These are phyloP conservation scores for Crematogaster levior DNA, from an alignment of 2,888 invertebrate genomes.

Conservation along the genomic window DNA sequence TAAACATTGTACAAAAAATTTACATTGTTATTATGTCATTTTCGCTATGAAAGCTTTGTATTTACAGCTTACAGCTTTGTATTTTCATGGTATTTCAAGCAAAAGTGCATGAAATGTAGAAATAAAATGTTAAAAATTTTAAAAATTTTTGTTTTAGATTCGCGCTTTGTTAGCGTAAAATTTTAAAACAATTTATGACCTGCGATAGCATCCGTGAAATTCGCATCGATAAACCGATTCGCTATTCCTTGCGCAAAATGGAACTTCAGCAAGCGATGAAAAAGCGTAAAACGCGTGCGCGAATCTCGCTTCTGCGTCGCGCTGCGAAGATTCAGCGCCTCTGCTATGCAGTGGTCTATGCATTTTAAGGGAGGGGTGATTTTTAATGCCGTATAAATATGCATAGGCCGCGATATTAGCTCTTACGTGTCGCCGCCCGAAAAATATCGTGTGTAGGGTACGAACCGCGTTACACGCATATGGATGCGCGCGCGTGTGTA, in stretches of 20 bases:
- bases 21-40: too few relatives aligned
- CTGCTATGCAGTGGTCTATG: conserved; percentile 81
- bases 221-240: conserved; percentile 21
- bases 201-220: conserved; percentile 11
- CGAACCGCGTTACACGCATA: conserved; percentile 36
- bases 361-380: conserved; percentile 84
- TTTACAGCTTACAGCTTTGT: too few relatives aligned
- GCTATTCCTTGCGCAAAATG: conserved; percentile 27
- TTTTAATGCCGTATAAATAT: conserved; percentile 86
- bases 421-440: conserved; percentile 81
- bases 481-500: conserved; percentile 30
- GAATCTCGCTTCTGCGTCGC: conserved; percentile 41
- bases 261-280: conserved; percentile 12
- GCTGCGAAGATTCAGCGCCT: conserved; percentile 73
- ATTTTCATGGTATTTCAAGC: neutral
- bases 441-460: conserved; percentile 79
- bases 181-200: neutral
- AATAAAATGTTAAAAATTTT: neutral
- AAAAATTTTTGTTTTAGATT: neutral
- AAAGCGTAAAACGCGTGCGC: conserved; percentile 56
- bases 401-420: conserved; percentile 85
- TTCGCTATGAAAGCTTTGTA: too few relatives aligned
- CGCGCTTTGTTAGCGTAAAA: neutral
- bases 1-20: too few relatives aligned
- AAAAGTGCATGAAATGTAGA: neutral